Evolutionary conservation across 2,888 invertebrate genomes (phyloP).

Genomic region (Tenthredo mesomela): DNA sequence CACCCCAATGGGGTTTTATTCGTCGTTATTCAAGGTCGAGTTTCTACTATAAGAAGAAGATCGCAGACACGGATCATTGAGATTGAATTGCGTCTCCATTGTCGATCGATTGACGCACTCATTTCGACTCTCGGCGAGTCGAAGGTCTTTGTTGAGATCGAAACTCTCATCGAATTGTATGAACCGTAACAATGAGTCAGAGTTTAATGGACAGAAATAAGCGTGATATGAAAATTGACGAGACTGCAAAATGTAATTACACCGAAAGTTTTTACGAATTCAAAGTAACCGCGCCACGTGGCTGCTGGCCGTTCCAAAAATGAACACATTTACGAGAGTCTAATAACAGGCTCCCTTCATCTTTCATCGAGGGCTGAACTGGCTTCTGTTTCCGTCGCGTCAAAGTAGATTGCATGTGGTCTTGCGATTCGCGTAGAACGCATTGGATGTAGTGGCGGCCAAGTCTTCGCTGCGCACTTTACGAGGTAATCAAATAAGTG

Average conservation of each 20-base stretch:
- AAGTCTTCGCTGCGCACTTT: slow-evolving; percentile 60
- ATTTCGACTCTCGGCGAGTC: background rate
- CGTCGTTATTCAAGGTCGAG: slow-evolving; percentile 16
- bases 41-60: background rate
- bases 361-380: slow-evolving; percentile 26
- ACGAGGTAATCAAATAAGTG: slow-evolving; percentile 67
- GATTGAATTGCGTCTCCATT: slow-evolving; percentile 14
- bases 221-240: background rate
- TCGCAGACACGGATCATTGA: background rate
- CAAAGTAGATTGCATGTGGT: slow-evolving; percentile 38
- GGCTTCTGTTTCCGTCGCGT: slow-evolving; percentile 11
- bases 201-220: background rate
- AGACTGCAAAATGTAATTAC: background rate
- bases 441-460: slow-evolving; percentile 42
- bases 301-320: background rate
- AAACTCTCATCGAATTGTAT: background rate
- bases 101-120: background rate
- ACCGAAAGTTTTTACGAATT: background rate
- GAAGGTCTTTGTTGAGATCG: background rate
- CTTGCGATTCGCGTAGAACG: slow-evolving; percentile 14
- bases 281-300: background rate
- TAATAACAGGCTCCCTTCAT: background rate
- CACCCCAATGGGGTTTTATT: background rate
- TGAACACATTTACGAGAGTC: slow-evolving; percentile 16
- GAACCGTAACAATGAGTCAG: background rate